These are phyloP conservation scores for Excalfactoria chinensis DNA, from an alignment of 2,113 vertebrate species.

Conservation along the genomic window DNA sequence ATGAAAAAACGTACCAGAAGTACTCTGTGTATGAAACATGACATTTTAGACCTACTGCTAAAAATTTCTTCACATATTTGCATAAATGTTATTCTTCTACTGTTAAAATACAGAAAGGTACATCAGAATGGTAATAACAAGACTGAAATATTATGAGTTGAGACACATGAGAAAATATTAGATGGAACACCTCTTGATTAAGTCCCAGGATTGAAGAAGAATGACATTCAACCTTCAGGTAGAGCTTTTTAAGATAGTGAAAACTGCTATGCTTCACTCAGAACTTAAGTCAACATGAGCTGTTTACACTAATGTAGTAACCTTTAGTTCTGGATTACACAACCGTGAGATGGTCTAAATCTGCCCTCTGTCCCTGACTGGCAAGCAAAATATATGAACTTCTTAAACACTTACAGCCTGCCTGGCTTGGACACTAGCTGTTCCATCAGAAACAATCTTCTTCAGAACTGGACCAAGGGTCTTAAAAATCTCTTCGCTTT, in stretches of 20 bases:
- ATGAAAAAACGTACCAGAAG: not conserved
- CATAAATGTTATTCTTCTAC: not conserved
- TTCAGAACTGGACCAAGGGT: slow-evolving; percentile 92
- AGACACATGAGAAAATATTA: not conserved
- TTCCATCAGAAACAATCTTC: slow-evolving; percentile 89
- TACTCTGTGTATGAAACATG: not conserved
- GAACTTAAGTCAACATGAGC: not conserved
- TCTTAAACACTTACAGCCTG: slow-evolving; percentile 88
- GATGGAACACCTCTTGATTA: not conserved
- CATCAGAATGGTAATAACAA: not conserved
- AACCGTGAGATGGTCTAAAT: not conserved
- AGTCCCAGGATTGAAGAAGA: not conserved
- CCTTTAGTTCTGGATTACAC: slow-evolving; percentile 14
- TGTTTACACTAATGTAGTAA: not conserved
- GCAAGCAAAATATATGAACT: not conserved
- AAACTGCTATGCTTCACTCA: not conserved
- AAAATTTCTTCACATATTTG: not conserved
- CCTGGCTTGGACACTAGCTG: slow-evolving; percentile 88
- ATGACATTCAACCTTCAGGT: fast-evolving
- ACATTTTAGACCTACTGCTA: not conserved
- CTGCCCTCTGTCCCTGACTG: not conserved
- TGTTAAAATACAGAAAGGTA: not conserved
- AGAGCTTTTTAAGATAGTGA: not conserved
- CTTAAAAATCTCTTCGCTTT: slow-evolving; percentile 96
- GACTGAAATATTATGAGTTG: not conserved